These are phyloP conservation scores for Musca domestica DNA, from an alignment of 1,140 invertebrate genomes.

Conservation along the genomic window DNA sequence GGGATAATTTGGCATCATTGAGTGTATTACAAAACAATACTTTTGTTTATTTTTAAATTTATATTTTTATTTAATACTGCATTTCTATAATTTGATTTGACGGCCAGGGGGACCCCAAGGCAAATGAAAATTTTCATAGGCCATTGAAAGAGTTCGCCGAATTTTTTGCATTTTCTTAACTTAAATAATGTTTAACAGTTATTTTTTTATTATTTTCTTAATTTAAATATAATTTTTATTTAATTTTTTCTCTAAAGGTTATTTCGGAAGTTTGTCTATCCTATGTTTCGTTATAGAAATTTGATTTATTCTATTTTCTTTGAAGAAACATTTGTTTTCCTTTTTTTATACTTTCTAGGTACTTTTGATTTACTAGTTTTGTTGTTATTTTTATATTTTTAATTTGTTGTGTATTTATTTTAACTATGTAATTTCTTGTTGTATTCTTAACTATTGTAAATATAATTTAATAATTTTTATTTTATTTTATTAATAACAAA, in stretches of 20 bases:
- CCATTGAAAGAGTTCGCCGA: no score
- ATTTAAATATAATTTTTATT: not conserved
- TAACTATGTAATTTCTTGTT: not conserved
- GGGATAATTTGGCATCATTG: no score
- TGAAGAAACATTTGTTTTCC: not conserved
- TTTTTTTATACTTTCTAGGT: not conserved
- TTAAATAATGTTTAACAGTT: no score
- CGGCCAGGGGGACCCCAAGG: no score
- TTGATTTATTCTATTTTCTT: not conserved
- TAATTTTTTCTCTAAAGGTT: not conserved
- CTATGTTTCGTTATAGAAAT: not conserved
- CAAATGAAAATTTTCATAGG: no score
- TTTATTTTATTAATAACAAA: not conserved
- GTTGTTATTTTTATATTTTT: not conserved
- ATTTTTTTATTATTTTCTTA: not conserved
- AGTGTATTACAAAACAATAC: no score
- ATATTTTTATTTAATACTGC: no score
- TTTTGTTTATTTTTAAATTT: no score
- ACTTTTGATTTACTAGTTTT: not conserved
- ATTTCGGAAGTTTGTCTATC: no score
- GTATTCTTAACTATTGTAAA: not conserved
- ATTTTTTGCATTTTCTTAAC: no score
- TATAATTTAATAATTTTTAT: not conserved
- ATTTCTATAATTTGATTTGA: no score
- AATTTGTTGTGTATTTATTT: not conserved